Evolutionary conservation across 2,797 vertebrate species (phyloP).

Genomic region (Myiothlypis chrysogaster): DNA sequence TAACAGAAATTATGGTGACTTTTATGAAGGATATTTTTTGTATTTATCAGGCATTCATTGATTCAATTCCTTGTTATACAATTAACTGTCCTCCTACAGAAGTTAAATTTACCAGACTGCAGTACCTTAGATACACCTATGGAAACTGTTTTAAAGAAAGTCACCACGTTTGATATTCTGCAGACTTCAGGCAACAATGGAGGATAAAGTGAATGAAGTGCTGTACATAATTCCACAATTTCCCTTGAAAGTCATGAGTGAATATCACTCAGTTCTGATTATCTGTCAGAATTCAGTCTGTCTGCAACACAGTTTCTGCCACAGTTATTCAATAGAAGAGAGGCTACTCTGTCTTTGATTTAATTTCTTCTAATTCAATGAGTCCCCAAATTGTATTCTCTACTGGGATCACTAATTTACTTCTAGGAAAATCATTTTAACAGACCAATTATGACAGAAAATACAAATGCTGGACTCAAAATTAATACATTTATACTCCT

Average conservation of each 20-base stretch:
- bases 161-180: background rate
- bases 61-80: background rate
- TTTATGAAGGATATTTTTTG: background rate
- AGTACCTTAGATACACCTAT: background rate
- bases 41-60: background rate
- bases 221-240: background rate
- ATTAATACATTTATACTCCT: background rate
- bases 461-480: background rate
- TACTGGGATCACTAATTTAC: background rate
- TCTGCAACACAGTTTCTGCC: background rate
- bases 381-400: background rate
- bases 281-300: background rate
- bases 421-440: background rate
- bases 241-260: background rate
- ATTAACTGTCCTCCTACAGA: background rate
- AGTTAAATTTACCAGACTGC: background rate
- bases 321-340: background rate
- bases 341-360: background rate
- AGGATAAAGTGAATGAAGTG: background rate
- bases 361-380: constrained; percentile 3
- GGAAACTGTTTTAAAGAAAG: background rate
- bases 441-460: background rate
- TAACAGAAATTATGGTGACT: background rate
- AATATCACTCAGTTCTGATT: background rate
- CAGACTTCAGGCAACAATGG: background rate